Percentiles rank a stretch among this genome's conserved stretches.
Conservation (phyloP, 1,140 invertebrate species). For the Neuroterus valhalla region DNA sequence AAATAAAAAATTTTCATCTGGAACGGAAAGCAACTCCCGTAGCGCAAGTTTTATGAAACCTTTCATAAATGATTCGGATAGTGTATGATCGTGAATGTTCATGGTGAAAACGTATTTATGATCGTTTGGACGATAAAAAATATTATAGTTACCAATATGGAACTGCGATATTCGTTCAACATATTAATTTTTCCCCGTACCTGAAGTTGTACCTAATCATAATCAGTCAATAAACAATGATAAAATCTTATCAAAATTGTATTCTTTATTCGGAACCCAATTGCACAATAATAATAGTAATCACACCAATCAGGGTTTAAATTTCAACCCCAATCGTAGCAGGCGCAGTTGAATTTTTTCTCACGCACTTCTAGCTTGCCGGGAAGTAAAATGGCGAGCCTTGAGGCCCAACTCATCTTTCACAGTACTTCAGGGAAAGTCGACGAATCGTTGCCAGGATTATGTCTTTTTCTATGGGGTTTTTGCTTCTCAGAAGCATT, state of each 20-base stretch:
- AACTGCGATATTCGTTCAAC: conserved; percentile 8
- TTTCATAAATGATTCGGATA: conserved; percentile 26
- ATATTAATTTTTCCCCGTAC: background rate
- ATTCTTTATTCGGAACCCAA: too few relatives aligned
- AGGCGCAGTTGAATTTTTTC: too few relatives aligned
- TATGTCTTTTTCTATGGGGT: conserved; percentile 42
- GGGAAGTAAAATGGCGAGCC: background rate
- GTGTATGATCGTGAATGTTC: conserved; percentile 27
- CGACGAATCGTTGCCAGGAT: conserved; percentile 43
- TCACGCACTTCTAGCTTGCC: too few relatives aligned
- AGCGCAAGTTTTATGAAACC: conserved; percentile 19
- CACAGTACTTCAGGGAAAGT: background rate
- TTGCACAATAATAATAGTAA: background rate
- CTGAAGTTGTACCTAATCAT: background rate
- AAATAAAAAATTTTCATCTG: conserved; percentile 18
- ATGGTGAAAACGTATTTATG: conserved; percentile 27
- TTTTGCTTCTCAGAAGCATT: conserved; percentile 25
- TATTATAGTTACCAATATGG: conserved; percentile 26
- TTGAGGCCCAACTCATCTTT: background rate
- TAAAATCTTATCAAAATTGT: too few relatives aligned
- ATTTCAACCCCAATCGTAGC: too few relatives aligned
- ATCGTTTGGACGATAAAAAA: conserved; percentile 16
- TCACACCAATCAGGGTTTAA: background rate
- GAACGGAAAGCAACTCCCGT: conserved; percentile 14
- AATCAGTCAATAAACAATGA: background rate